Conservation (phyloP, 1,140 invertebrate species). For the Nephotettix cincticeps region DNA sequence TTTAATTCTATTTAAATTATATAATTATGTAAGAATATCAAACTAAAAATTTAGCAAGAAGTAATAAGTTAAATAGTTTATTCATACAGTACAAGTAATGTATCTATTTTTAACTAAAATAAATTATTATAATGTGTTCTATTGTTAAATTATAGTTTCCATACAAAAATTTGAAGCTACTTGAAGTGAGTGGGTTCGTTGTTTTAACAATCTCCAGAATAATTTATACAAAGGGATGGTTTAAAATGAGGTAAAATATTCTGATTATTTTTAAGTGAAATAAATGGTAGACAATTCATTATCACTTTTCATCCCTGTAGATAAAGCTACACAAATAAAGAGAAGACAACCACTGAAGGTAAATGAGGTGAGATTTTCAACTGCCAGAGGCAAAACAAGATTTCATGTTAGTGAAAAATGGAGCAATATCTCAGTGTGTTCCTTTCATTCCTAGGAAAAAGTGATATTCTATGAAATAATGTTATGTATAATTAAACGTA, state of each 20-base stretch:
- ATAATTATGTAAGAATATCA: too few relatives aligned
- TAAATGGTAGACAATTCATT: not conserved
- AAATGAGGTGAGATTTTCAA: slow-evolving; percentile 3
- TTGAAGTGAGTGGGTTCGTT: not conserved
- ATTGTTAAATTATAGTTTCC: too few relatives aligned
- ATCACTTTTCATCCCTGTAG: not conserved
- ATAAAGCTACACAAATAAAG: not conserved
- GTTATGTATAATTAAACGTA: too few relatives aligned
- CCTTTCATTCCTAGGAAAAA: too few relatives aligned
- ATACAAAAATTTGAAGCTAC: too few relatives aligned
- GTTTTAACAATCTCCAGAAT: not conserved
- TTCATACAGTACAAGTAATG: too few relatives aligned
- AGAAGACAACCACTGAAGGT: not conserved
- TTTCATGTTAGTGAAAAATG: slow-evolving; percentile 3
- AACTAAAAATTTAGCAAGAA: too few relatives aligned
- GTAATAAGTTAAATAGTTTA: too few relatives aligned
- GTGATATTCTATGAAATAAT: too few relatives aligned
- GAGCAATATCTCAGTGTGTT: not conserved
- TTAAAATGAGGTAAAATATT: not conserved
- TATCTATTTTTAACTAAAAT: too few relatives aligned
- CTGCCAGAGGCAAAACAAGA: not conserved
- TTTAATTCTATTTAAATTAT: too few relatives aligned
- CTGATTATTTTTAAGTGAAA: not conserved
- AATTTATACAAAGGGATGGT: not conserved
- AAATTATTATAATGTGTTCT: too few relatives aligned